These are phyloP conservation scores for Agrilus mali DNA, from an alignment of 2,888 invertebrate species.

Conservation along the genomic window DNA sequence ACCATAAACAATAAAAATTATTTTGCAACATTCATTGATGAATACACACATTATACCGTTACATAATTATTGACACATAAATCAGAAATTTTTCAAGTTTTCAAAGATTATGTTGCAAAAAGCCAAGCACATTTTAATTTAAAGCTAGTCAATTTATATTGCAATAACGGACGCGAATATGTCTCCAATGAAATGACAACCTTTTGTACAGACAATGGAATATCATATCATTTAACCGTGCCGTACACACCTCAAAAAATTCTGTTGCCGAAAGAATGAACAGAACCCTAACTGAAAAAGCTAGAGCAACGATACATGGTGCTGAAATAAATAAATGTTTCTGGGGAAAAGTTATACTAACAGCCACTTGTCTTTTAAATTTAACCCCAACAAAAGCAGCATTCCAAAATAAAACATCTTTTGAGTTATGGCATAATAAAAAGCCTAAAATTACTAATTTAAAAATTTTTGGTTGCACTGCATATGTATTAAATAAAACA, in stretches of 20 bases:
- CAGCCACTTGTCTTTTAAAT: too few relatives aligned
- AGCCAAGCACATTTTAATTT: conserved; percentile 6
- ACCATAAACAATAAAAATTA: conserved; percentile 6
- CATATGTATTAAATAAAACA: too few relatives aligned
- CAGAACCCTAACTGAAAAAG: conserved; percentile 6
- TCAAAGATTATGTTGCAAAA: too few relatives aligned
- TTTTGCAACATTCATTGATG: conserved; percentile 9
- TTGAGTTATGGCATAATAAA: conserved; percentile 24
- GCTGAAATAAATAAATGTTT: conserved; percentile 18
- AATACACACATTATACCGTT: conserved; percentile 7
- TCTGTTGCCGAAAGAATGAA: conserved; percentile 7
- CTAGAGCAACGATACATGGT: conserved; percentile 2
- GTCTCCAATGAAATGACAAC: conserved; percentile 4
- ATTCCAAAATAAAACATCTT: conserved; percentile 21
- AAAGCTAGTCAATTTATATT: conserved; percentile 4
- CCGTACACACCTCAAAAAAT: too few relatives aligned
- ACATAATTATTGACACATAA: conserved; percentile 6
- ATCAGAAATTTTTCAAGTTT: conserved; percentile 8
- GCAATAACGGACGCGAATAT: conserved; percentile 10
- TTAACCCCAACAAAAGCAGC: background rate
- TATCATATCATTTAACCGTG: conserved; percentile 10
- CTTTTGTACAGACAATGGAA: conserved; percentile 10
- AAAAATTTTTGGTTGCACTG: conserved; percentile 8
- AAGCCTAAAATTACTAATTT: conserved; percentile 22
- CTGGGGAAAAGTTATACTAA: too few relatives aligned